Evolutionary conservation across 1,140 invertebrate genomes (phyloP), one percentile per base, ranked within the genome.

Genomic region (Drosophila lowei): DNA sequence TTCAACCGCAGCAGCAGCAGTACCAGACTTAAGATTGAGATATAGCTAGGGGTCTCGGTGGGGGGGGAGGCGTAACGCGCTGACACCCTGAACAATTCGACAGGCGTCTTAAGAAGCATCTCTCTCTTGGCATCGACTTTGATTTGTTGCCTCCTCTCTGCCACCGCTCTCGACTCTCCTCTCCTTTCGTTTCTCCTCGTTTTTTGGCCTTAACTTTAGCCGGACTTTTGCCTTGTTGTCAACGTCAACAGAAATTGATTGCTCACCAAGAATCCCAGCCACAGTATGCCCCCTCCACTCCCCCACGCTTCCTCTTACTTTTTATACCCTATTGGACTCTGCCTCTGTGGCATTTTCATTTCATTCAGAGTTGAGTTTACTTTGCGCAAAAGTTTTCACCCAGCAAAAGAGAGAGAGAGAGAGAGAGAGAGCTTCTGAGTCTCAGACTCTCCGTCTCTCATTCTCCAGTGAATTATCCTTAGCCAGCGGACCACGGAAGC

Each of bases 211-310:
- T 67, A 83, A 86, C 83, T 86, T 88, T 78, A 42, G 83, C 83
- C 78, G 83, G 83, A 86, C 83, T 88, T 88, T 86, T 86, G 83
- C 84, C 74, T 86, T 86, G 83, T 86, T 86, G 83, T 86, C 83
- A 86, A 86, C 83, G 83, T 86, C 83, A 86, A 86, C 83, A 88
- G 84, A 86, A 86, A 86, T 86, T 86, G 83, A 86, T 86, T 86
- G 83, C 83, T 72, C 81, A 77, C 70, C 81, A 66, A 75, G 61
- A 72, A 64, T 48, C 44, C 49, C 60, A 67, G 61, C 53, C 74
- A 41, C 54, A 58, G 34, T 23, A 18, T 18, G 8, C 30, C 28
- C n/a, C 34, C 13, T n/a, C 30, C 25, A 13, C 41, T 16, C 18
- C 41, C 23, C 38, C 47, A 11, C 34, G 2, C 34, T 23, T 11